A percentile compares a stretch with the other conserved stretches of the same genome.
These are phyloP conservation scores for Lasioglossum oenotherae DNA, from an alignment of 2,888 invertebrate genomes.

Conservation along the genomic window DNA sequence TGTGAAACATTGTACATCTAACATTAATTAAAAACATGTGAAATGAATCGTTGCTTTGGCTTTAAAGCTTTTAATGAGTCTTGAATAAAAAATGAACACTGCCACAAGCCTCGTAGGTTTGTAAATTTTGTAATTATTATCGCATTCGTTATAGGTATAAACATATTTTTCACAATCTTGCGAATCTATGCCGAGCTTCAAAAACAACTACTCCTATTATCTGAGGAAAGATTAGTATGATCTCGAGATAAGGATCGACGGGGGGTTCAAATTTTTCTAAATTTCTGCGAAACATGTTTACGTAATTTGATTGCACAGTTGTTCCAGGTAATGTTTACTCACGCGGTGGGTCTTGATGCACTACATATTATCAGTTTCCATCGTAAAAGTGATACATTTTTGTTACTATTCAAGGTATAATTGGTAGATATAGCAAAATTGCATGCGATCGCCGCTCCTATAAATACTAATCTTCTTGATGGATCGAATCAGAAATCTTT, in stretches of 20 bases:
- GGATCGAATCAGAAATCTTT: constrained; percentile 21
- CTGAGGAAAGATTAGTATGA: constrained; percentile 6
- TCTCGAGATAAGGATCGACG: constrained; percentile 37
- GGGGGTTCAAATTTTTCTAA: constrained; percentile 35
- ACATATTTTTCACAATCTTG: neutral
- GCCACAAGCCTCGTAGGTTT: too few species aligned
- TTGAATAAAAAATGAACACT: neutral
- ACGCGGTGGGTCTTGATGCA: constrained; percentile 48
- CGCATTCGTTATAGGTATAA: neutral
- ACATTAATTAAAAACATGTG: neutral
- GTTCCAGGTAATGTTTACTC: constrained; percentile 21
- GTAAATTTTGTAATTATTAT: neutral
- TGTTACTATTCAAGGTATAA: constrained; percentile 36
- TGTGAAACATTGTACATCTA: neutral
- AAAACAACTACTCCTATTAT: neutral
- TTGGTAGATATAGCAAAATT: neutral
- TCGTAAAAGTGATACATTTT: constrained; percentile 3
- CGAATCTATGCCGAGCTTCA: neutral
- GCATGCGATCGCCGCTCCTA: constrained; percentile 8
- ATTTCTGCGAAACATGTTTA: constrained; percentile 26
- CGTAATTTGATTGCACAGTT: constrained; percentile 54
- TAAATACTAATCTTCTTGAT: constrained; percentile 42
- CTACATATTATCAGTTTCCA: constrained; percentile 42
- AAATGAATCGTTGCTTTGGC: neutral
- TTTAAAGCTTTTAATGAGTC: neutral